Evolutionary conservation across 2,888 invertebrate species (phyloP).

Genomic region (Antheraea yamamai): DNA sequence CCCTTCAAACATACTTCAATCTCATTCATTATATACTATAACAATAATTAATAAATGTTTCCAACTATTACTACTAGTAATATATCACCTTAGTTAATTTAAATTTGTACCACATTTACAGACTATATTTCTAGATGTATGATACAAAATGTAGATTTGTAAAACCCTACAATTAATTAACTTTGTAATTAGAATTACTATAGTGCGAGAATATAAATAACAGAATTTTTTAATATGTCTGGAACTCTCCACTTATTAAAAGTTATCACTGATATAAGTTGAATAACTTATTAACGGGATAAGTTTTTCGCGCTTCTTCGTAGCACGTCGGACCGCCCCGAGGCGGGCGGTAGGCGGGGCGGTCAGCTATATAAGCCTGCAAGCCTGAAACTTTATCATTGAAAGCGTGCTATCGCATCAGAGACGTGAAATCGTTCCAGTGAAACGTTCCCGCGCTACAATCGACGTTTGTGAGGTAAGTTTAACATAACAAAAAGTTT

Average conservation of each 20-base stretch:
- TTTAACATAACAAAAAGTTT: conserved; percentile 23
- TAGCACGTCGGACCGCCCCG: conserved; percentile 56
- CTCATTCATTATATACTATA: too few relatives aligned
- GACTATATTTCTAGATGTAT: too few relatives aligned
- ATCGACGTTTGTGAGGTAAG: conserved; percentile 45
- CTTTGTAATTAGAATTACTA: too few relatives aligned
- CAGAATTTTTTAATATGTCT: too few relatives aligned
- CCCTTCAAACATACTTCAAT: too few relatives aligned
- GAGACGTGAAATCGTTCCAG: conserved; percentile 51
- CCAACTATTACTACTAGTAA: too few relatives aligned
- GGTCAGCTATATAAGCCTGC: conserved; percentile 72
- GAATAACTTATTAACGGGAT: conserved; percentile 19
- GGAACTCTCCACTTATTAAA: neutral
- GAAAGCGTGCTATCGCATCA: conserved; percentile 70
- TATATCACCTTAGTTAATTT: too few relatives aligned
- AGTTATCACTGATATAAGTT: conserved; percentile 31
- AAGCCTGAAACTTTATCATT: conserved; percentile 71
- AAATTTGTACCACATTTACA: too few relatives aligned
- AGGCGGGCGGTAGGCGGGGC: conserved; percentile 74
- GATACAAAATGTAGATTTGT: too few relatives aligned
- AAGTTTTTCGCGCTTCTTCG: conserved; percentile 49
- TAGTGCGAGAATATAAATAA: too few relatives aligned
- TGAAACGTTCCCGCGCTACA: conserved; percentile 39
- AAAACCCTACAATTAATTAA: too few relatives aligned
- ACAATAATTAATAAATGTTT: too few relatives aligned